These are phyloP conservation scores for Sturnus vulgaris DNA, from an alignment of 2,113 vertebrate genomes.

Conservation along the genomic window DNA sequence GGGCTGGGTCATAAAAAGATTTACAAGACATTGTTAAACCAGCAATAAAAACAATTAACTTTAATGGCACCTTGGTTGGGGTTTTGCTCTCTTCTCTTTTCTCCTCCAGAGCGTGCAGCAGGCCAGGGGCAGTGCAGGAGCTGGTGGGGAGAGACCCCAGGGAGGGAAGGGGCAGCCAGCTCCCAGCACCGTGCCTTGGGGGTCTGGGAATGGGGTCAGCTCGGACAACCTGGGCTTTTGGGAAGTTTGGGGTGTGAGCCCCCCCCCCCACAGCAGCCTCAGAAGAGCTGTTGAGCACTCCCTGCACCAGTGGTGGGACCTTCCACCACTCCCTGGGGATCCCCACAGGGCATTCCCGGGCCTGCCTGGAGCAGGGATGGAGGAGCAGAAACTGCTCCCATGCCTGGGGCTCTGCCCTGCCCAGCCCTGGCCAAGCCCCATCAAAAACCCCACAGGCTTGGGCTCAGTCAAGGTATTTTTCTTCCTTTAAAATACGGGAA, in stretches of 20 bases:
- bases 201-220: background rate
- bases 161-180: background rate
- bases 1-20: conserved; percentile 67
- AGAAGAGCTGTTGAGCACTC: background rate
- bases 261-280: background rate
- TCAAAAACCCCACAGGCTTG: rapidly evolving
- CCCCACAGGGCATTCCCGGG: background rate
- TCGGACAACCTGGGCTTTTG: rapidly evolving
- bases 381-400: background rate
- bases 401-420: background rate
- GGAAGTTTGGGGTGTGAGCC: background rate
- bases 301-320: background rate
- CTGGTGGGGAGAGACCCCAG: background rate
- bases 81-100: background rate
- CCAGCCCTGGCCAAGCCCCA: background rate
- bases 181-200: background rate
- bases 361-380: background rate
- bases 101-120: background rate
- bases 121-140: background rate
- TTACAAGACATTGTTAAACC: conserved; percentile 77
- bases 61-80: conserved; percentile 68
- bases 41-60: conserved; percentile 78
- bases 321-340: background rate
- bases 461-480: background rate
- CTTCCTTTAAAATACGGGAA: background rate